These are phyloP conservation scores for Strix uralensis DNA, from an alignment of 2,113 vertebrate species.

Conservation along the genomic window DNA sequence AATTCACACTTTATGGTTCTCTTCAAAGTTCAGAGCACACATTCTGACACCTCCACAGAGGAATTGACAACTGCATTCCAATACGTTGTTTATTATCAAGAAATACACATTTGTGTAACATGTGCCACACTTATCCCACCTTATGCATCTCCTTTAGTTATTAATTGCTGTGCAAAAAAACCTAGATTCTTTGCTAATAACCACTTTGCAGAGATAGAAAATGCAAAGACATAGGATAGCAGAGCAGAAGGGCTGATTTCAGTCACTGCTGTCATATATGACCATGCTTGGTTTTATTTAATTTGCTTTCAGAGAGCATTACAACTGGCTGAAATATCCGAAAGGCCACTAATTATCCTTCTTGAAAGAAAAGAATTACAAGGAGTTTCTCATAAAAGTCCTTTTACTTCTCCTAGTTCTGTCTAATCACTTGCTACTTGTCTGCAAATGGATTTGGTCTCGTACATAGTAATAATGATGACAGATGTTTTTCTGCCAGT, in stretches of 20 bases:
- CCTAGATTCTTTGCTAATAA: not conserved
- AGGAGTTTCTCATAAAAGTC: constrained; percentile 22
- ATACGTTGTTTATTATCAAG: not conserved
- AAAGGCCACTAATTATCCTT: constrained; percentile 42
- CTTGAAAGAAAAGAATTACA: constrained; percentile 30
- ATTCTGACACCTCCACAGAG: not conserved
- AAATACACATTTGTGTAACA: not conserved
- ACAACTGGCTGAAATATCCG: not conserved
- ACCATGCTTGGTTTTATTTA: not conserved
- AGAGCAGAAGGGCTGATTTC: not conserved
- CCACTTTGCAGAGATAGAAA: not conserved
- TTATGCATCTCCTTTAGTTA: not conserved
- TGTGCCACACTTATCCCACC: not conserved
- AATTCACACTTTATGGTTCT: not conserved
- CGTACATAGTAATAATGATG: constrained; percentile 37
- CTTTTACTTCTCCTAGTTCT: constrained; percentile 31
- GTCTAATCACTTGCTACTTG: constrained; percentile 56
- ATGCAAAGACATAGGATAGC: not conserved
- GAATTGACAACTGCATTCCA: not conserved
- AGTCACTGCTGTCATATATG: not conserved
- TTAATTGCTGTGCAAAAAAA: not conserved
- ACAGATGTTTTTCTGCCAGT: constrained; percentile 61
- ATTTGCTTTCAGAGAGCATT: constrained; percentile 34
- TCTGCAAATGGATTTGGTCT: constrained; percentile 56
- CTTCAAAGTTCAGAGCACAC: not conserved